A percentile compares a stretch with the other conserved stretches of the same genome.
phyloP scores from a whole-genome alignment of 53 echinoderm and acorn worm genomes.

The Zoroaster sp. region DNA sequence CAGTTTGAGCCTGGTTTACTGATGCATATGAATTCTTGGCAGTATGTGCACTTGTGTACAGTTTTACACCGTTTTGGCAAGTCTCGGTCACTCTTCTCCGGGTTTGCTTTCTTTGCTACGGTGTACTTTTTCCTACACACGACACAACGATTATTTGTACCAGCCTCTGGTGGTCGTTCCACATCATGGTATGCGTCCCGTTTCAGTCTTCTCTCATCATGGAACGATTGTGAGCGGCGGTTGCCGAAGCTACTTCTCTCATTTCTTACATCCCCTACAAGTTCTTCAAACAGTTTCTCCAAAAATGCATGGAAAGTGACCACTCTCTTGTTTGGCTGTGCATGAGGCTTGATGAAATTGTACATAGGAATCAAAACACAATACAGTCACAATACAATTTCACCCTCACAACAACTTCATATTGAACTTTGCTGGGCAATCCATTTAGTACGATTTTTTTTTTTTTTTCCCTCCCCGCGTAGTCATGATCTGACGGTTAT shows the following conservation, averaged over 20 bases:
- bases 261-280: background rate
- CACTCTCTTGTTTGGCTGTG: background rate
- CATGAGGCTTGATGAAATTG: background rate
- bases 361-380: too few species aligned
- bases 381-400: too few species aligned
- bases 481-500: too few species aligned
- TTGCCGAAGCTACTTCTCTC: too few species aligned
- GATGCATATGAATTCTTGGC: background rate
- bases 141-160: background rate
- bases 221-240: too few species aligned
- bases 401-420: too few species aligned
- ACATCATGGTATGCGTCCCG: background rate
- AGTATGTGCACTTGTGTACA: conserved; percentile 1
- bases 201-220: background rate
- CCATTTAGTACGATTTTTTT: too few species aligned
- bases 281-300: background rate
- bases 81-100: background rate
- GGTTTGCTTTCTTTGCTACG: background rate
- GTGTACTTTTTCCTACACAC: background rate
- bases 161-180: background rate
- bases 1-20: background rate
- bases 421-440: too few species aligned
- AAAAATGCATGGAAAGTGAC: background rate
- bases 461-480: too few species aligned
- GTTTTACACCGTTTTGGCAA: background rate